These are phyloP conservation scores for Girardia tigrina DNA, from an alignment of 2,888 invertebrate genomes.

Conservation along the genomic window DNA sequence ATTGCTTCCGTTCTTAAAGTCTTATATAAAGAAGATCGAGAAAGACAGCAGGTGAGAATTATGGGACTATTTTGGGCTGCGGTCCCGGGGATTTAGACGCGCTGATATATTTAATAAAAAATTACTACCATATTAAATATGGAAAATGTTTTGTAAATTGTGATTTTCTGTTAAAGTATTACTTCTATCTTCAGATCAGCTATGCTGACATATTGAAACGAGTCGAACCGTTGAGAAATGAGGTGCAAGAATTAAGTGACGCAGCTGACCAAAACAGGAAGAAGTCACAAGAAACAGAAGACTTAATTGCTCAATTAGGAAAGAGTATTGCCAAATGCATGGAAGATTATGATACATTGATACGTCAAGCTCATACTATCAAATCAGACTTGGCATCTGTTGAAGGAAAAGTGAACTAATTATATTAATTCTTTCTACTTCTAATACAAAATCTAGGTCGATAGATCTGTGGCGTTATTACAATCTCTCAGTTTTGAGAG, in stretches of 20 bases:
- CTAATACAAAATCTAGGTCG: too few relatives aligned
- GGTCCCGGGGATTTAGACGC: too few relatives aligned
- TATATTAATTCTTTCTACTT: too few relatives aligned
- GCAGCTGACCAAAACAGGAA: constrained; percentile 79
- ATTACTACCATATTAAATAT: too few relatives aligned
- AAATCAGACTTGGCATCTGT: constrained; percentile 55
- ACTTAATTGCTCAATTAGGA: constrained; percentile 60
- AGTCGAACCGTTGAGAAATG: constrained; percentile 86
- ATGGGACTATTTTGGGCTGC: too few relatives aligned
- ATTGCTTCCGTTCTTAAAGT: too few relatives aligned
- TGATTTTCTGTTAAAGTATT: too few relatives aligned
- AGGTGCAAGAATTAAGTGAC: constrained; percentile 72
- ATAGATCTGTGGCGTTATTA: constrained; percentile 81
- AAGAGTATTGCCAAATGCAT: constrained; percentile 90
- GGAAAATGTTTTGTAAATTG: too few relatives aligned
- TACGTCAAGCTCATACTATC: constrained; percentile 95
- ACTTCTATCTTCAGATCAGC: constrained; percentile 56
- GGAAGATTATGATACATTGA: constrained; percentile 94
- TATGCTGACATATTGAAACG: constrained; percentile 98
- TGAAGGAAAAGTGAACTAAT: constrained; percentile 14
- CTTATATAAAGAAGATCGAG: too few relatives aligned
- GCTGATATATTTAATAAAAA: too few relatives aligned
- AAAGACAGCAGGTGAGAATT: too few relatives aligned
- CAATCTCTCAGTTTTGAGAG: constrained; percentile 87
- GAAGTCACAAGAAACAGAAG: constrained; percentile 79